These are phyloP conservation scores for Eremophila alpestris DNA, from an alignment of 2,797 vertebrate genomes.

Conservation along the genomic window DNA sequence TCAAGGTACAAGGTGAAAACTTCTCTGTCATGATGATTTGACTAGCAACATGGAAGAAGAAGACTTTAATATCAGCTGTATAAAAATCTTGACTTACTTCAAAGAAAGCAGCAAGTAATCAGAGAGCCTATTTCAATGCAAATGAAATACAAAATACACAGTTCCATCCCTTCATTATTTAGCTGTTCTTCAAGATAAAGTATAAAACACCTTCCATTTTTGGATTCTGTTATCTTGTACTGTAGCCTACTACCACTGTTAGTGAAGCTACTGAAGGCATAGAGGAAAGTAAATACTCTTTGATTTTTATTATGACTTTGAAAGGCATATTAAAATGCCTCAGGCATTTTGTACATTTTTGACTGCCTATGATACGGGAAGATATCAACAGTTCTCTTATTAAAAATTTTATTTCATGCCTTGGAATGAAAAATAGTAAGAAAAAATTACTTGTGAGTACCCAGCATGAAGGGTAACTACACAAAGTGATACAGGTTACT, in stretches of 20 bases:
- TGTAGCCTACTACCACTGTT: background rate
- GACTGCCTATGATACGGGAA: background rate
- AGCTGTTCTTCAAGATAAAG: background rate
- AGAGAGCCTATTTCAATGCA: background rate
- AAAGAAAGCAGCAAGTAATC: background rate
- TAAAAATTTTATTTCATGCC: background rate
- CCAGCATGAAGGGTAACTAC: background rate
- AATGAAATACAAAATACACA: background rate
- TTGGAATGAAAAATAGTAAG: background rate
- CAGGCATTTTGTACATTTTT: background rate
- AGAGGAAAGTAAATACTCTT: background rate
- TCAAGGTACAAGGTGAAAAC: background rate
- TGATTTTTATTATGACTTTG: background rate
- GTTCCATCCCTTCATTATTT: background rate
- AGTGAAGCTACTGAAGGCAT: background rate
- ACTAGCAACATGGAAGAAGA: background rate
- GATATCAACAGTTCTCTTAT: background rate
- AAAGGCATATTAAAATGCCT: background rate
- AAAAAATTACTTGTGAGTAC: background rate
- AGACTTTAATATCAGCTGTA: background rate
- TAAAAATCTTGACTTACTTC: background rate
- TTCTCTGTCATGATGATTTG: background rate
- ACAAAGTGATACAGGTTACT: background rate
- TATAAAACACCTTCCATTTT: background rate
- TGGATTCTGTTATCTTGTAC: background rate